Base-by-base conservation (phyloP, 2,113 vertebrate genomes). In the Chaenocephalus aceratus region DNA sequence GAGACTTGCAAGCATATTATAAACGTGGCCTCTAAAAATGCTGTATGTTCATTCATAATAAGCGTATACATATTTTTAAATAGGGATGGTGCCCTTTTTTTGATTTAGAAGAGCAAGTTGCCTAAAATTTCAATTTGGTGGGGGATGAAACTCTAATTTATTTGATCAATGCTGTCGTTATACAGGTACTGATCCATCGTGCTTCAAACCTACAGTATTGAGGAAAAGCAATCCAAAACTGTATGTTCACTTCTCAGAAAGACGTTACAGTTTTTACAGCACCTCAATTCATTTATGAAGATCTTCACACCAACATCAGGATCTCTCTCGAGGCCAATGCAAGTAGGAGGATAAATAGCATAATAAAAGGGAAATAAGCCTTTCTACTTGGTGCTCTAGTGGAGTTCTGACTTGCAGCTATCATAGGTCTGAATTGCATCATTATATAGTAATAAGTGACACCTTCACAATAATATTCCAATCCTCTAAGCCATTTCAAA, bases 361-460 rank as follows among this genome's bases (percentile, higher is more conserved):
- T 36, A 81, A 63, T 72, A 67, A 80, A 76, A 72, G 23, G 36
- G 80, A 85, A 85, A 82, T 65, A 85, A 63, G 66, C 75, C 67
- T 52, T 59, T 77, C 68, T 61, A 69, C 59, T 34, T 46, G 62
- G 58, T 82, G 71, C 72, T 86, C 73, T 60, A 70, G n/a, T 54
- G 61, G 72, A 70, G 3, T 4, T 58, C 53, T 83, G 58, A 80
- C 89, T 80, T 61, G 41, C 71, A 77, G 73, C 46, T 63, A 65
- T 82, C 88, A 69, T 21, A 69, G 21, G 64, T 68, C 44, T 64
- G 66, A 82, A 88, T 81, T 83, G 74, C 62, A 75, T 82, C 82
- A 83, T 79, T 77, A 78, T 68, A 48, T 53, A 52, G 36, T 49
- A 72, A 83, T 83, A 75, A 79, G 69, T 69, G 51, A 84, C 75